A percentile compares a stretch with the other conserved stretches of the same genome.
Conservation (phyloP, 2,888 invertebrate genomes). For the Scaptomyza caliginosa region DNA sequence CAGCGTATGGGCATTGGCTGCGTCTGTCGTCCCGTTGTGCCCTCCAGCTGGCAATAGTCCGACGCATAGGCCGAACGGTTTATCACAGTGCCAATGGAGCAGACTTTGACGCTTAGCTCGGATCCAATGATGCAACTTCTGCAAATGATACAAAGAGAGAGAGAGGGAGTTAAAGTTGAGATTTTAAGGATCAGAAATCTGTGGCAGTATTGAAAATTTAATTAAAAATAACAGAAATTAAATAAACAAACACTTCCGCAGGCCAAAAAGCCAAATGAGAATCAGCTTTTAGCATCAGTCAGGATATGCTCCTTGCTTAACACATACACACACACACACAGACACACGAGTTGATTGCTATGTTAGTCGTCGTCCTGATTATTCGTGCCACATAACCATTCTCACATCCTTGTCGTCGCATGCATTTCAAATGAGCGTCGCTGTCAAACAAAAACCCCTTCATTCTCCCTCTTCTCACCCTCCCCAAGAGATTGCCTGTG, state of each 20-base stretch:
- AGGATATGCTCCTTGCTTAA: conserved; percentile 58
- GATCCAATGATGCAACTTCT: conserved; percentile 93
- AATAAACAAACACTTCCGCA: conserved; percentile 74
- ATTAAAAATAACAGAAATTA: conserved; percentile 76
- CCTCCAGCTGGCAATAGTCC: conserved; percentile 92
- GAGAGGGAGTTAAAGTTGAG: conserved; percentile 14
- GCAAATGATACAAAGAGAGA: conserved; percentile 65
- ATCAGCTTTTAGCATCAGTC: conserved; percentile 17
- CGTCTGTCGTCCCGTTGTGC: conserved; percentile 85
- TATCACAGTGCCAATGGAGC: conserved; percentile 88
- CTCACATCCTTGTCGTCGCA: conserved; percentile 50
- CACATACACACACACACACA: conserved; percentile 14
- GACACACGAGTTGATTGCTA: conserved; percentile 64
- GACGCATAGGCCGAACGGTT: conserved; percentile 88
- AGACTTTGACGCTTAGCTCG: conserved; percentile 89
- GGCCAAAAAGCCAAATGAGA: conserved; percentile 53
- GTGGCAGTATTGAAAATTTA: conserved; percentile 66
- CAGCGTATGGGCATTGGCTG: conserved; percentile 91
- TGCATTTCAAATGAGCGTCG: conserved; percentile 70
- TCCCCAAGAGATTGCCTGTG: conserved; percentile 17
- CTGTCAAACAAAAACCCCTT: conserved; percentile 43
- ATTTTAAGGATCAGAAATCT: conserved; percentile 41
- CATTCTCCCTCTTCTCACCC: background rate
- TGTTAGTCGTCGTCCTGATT: conserved; percentile 21
- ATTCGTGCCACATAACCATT: conserved; percentile 14